These are phyloP conservation scores for Aphidoletes aphidimyza DNA, from an alignment of 2,888 invertebrate species.

Conservation along the genomic window DNA sequence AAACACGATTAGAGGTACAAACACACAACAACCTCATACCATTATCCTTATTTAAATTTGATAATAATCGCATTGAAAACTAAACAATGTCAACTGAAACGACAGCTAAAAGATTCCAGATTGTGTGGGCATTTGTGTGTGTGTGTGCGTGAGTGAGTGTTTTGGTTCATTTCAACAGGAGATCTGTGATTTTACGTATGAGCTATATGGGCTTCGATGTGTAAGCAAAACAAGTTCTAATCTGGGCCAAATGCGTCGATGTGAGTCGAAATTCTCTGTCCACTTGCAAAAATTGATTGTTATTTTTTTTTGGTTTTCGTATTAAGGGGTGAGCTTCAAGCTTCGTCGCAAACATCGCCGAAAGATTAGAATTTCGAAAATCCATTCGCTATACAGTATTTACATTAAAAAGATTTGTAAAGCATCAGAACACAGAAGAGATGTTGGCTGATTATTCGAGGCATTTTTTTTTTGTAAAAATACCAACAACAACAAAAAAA, in stretches of 20 bases:
- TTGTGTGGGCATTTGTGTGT: not conserved
- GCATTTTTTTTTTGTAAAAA: too few relatives aligned
- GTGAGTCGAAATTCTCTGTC: not conserved
- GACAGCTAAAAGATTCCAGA: not conserved
- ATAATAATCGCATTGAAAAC: not conserved
- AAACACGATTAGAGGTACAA: slow-evolving; percentile 34
- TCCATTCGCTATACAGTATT: slow-evolving; percentile 31
- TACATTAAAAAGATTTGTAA: not conserved
- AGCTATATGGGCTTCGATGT: slow-evolving; percentile 30
- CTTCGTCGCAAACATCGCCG: too few relatives aligned
- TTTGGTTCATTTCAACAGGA: not conserved
- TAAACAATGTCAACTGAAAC: slow-evolving; percentile 14
- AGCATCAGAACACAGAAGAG: too few relatives aligned
- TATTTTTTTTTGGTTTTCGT: too few relatives aligned
- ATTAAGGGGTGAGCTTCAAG: too few relatives aligned
- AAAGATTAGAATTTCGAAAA: not conserved
- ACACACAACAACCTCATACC: slow-evolving; percentile 17
- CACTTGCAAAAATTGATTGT: too few relatives aligned
- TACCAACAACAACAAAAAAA: too few relatives aligned
- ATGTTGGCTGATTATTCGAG: not conserved
- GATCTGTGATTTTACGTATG: not conserved
- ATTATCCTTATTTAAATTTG: not conserved
- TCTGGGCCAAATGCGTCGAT: not conserved
- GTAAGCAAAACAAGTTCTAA: not conserved
- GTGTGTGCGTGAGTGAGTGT: not conserved